Percentiles rank a stretch among this genome's conserved stretches.
Evolutionary conservation across 2,888 invertebrate species (phyloP).

Genomic region (Rotaria magnacalcarata): DNA sequence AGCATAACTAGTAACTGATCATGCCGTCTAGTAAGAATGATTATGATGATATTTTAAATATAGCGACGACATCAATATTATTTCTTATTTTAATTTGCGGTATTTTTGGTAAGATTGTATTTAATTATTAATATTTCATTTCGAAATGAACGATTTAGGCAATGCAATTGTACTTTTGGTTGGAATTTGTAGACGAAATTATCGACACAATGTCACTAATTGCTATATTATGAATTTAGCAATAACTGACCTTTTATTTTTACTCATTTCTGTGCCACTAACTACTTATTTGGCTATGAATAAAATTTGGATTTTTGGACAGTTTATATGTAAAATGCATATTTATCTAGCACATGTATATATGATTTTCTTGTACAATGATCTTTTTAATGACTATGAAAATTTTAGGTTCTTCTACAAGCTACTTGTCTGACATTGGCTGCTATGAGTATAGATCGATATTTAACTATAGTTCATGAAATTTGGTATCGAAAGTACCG

Average conservation of each 20-base stretch:
- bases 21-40: not conserved
- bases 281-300: slow-evolving; percentile 38
- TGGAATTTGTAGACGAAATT: slow-evolving; percentile 33
- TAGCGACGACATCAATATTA: not conserved
- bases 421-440: slow-evolving; percentile 43
- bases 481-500: not conserved
- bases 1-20: not conserved
- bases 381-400: too few relatives aligned
- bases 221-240: slow-evolving; percentile 45
- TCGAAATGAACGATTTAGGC: not conserved
- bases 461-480: not conserved
- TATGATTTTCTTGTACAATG: too few relatives aligned
- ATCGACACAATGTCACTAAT: slow-evolving; percentile 41
- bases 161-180: slow-evolving; percentile 39
- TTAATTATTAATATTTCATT: not conserved
- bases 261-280: slow-evolving; percentile 43
- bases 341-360: not conserved
- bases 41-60: not conserved
- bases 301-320: slow-evolving; percentile 27
- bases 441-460: slow-evolving; percentile 44
- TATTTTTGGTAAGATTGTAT: not conserved
- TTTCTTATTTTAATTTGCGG: not conserved
- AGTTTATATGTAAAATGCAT: not conserved
- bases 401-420: slow-evolving; percentile 27
- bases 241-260: slow-evolving; percentile 44